phyloP scores from a whole-genome alignment of 2,888 invertebrate genomes.

The Lithophane ornitopus region DNA sequence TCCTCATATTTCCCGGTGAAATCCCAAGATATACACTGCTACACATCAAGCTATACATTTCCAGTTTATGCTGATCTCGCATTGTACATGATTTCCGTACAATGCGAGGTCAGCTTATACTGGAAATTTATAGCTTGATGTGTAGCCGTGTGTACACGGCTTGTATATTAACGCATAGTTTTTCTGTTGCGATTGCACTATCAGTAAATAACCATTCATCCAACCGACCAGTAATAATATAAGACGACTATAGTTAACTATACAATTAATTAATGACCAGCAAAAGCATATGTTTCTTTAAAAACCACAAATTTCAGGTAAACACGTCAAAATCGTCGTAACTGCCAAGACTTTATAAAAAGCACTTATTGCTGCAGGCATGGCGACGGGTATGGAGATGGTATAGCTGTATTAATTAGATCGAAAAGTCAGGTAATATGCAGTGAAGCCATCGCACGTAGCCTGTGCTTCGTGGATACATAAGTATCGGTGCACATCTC shows the following conservation, averaged over 20 bases:
- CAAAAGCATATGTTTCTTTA: background rate
- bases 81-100: too few species aligned
- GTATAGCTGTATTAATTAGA: background rate
- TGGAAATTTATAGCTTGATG: too few species aligned
- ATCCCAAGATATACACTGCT: too few species aligned
- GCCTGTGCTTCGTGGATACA: too few species aligned
- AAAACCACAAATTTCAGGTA: too few species aligned
- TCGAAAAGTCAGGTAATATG: background rate
- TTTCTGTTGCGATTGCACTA: too few species aligned
- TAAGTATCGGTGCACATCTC: background rate
- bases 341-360: background rate
- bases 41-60: too few species aligned
- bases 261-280: conserved; percentile 12
- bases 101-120: too few species aligned
- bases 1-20: too few species aligned
- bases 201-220: conserved; percentile 20
- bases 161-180: background rate
- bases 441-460: background rate
- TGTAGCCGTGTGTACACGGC: too few species aligned
- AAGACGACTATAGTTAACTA: background rate
- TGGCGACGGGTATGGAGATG: background rate
- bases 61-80: too few species aligned
- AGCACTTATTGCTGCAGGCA: background rate
- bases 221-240: background rate
- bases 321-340: background rate